Evolutionary conservation across 2,113 vertebrate genomes (phyloP), one percentile per base, ranked within the genome.

Genomic region (Cavia porcellus): DNA sequence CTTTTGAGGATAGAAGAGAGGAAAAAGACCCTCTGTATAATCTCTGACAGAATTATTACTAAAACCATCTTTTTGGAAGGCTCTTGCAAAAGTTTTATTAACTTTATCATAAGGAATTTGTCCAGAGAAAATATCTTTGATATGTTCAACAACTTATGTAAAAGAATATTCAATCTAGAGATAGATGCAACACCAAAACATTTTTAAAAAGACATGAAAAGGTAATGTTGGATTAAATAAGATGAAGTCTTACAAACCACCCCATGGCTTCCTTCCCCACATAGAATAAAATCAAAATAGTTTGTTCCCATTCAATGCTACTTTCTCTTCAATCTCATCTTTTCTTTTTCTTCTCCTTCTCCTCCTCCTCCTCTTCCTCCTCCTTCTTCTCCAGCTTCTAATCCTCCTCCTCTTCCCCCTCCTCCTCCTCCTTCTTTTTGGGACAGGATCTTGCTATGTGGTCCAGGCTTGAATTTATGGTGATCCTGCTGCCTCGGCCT

Each of bases 81-180:
- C 32, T 87, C 84, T 61, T 91, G 52, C 75, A 91, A 92, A 91
- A 83, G 83, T 47, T 88, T n/a, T n/a, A 85, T 64, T 75, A 20
- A 86, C 7, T 94, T 72, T 68, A 28, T 79, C 66, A 86, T 59
- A 84, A 68, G 70, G 38, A 57, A 84, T 89, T 93, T 81, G 32
- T 57, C 72, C 72, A 81, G 83, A 91, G 92, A 91, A 96, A 80
- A 89, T 2, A 22, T 70, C 14, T 81, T 81, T 45, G 38, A 64
- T 83, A 61, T 20, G 13, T 30, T 94, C n/a, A 92, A 94, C 61
- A 28, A 94, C 45, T 95, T 86, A 82, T 82, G 9, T 72, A 94
- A 92, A 84, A 84, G 35, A 85, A 87, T 80, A 94, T 84, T 87
- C 35, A 72, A 64, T 35, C 61, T 24, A 85, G 61, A 84, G 7